These are phyloP conservation scores for Microtus montanus DNA, from an alignment of 2,113 vertebrate species.

Conservation along the genomic window DNA sequence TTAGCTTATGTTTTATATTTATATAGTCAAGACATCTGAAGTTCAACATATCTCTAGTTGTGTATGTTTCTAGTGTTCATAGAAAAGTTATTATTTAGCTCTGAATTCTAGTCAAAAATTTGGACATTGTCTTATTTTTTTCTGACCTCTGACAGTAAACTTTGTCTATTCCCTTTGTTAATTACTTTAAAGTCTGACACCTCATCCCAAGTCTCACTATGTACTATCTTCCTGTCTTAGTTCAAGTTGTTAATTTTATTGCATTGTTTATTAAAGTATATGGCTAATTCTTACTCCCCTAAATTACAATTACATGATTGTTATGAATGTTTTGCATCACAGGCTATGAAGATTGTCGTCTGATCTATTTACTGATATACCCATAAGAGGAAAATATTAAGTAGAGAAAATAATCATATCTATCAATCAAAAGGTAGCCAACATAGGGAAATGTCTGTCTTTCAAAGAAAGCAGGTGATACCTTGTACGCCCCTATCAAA, in stretches of 20 bases:
- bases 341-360: not conserved
- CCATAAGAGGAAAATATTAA: not conserved
- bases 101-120: not conserved
- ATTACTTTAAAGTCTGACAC: not conserved
- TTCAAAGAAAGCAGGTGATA: not conserved
- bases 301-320: not conserved
- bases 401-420: not conserved
- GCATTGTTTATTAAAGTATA: not conserved
- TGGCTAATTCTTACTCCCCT: not conserved
- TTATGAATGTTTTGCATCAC: not conserved
- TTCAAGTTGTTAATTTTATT: conserved; percentile 26
- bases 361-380: not conserved
- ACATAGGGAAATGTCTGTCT: not conserved
- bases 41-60: not conserved
- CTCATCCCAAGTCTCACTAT: not conserved
- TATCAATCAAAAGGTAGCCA: not conserved
- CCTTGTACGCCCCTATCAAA: not conserved
- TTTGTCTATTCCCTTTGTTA: not conserved
- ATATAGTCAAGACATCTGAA: not conserved
- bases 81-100: not conserved
- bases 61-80: not conserved
- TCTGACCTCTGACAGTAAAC: not conserved
- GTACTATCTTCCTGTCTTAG: not conserved
- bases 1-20: not conserved
- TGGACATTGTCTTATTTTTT: not conserved